Base-by-base conservation (phyloP, 2,113 vertebrate genomes). In the Thamnaconus septentrionalis region DNA sequence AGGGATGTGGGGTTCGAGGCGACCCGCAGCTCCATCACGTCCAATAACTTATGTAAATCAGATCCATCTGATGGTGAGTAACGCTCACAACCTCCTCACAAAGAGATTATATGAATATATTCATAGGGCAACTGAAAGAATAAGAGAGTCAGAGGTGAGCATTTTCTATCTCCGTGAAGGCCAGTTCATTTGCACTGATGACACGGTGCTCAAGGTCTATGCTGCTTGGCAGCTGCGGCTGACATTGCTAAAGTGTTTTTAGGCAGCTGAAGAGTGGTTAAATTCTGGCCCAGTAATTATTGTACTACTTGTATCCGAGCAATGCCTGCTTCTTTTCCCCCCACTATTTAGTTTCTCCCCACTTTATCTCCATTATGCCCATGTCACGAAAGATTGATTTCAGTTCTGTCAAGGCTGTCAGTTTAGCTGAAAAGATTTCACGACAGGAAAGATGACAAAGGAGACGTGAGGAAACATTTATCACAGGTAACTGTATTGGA, bases 81-180 rank as follows among this genome's bases (percentile, higher is more conserved):
- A 87, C 78, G 66, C 75, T 66, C 61, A 56, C 70, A 75, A 48
- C 71, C 45, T 53, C 75, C 61, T 65, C 62, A 66, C 81, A 81
- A 66, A 75, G 57, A 80, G 68, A 88, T 86, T 65, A 83, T 84
- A 87, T 86, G 75, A 88, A 90, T 87, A 81, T 81, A 86, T 91
- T 88, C 80, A 89, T 87, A 63, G 74, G 64, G 66, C 51, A 73
- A 75, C 75, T 79, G 75, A 69, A 53, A 58, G 31, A 31, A 31
- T 64, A 67, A 39, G 61, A 68, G 70, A 79, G 44, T 80, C n/a
- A 1, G 64, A 72, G 71, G 75, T 56, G 47, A 67, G 41, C 31
- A 41, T 71, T 81, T 81, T 80, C 50, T 55, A 45, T 56, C 53
- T 59, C 58, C 43, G 7, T 31, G 69, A 71, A 75, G 67, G 56